Evolutionary conservation across 2,888 invertebrate species (phyloP), one percentile per base, ranked within the genome.

Genomic region (Axea sp.): DNA sequence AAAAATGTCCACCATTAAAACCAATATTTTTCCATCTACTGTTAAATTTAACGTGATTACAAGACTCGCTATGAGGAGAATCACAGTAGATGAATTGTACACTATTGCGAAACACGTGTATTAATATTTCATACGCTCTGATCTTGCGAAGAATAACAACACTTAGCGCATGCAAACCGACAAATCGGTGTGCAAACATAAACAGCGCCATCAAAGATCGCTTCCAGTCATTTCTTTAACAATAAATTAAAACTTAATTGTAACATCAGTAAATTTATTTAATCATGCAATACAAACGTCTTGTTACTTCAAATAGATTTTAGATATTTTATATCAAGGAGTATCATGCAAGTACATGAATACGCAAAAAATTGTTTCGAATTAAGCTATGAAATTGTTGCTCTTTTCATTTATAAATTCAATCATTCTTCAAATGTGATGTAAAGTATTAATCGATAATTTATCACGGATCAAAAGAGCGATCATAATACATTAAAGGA

Each of bases 301-400:
- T 64, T 19, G 26, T 28, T 33, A 41, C 24, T 8, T 33, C 28
- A 45, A 35, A 33, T 33, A 28, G 17, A 26, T 3, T 15, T 57
- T 11, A 17, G 17, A 33, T 17, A 53, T 49, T 64, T 39, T 43
- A 15, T 28, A 33, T 47, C 39, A 37, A 43, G 60, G 62, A 45
- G 64, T 49, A 75, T 57, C 51, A 57, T 51, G 33, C 53, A 51
- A 67, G 67, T 73, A 39, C 47, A 14, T 28, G 49, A 65, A 74
- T 65, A 60, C 45, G 15, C 73, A 73, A 75, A 67, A 15, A 45
- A 26, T 1, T 28, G 43, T 43, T 51, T 17, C 19, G 19, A 51
- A 35, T 26, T 17, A 12, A 15, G 19, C 7, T 4, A 28, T n/a
- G 15, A 1, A 33, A 43, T 24, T 22, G n/a, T 45, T 26, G 9